phyloP scores from a whole-genome alignment of 2,797 vertebrate species.

The Gymnothorax javanicus region DNA sequence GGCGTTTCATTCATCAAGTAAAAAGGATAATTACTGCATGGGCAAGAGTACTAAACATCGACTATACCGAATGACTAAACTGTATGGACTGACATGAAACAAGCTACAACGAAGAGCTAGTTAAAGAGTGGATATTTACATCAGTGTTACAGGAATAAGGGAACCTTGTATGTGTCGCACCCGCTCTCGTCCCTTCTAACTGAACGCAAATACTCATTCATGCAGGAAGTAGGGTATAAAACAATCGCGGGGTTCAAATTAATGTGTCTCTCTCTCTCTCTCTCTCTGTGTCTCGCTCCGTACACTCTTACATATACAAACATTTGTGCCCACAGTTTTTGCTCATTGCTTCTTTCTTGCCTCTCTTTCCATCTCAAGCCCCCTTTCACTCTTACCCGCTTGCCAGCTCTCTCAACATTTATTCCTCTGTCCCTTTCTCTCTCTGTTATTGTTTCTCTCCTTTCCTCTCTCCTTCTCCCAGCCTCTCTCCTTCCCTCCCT shows the following conservation, averaged over 20 bases:
- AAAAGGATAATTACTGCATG: not conserved
- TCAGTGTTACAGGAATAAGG: slow-evolving; percentile 50
- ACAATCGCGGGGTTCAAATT: slow-evolving; percentile 34
- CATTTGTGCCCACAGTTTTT: not conserved
- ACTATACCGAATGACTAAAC: not conserved
- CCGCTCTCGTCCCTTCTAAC: not conserved
- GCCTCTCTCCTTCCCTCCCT: not conserved
- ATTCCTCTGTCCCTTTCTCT: not conserved
- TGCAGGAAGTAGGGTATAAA: not conserved
- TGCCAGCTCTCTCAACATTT: no score
- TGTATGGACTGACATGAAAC: slow-evolving; percentile 30
- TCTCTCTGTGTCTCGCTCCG: not conserved
- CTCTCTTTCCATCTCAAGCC: not conserved
- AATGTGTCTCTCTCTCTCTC: slow-evolving; percentile 20
- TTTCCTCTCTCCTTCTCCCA: not conserved
- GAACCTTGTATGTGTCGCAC: slow-evolving; percentile 5
- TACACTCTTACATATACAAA: no score
- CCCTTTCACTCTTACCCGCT: not conserved
- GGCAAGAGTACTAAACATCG: not conserved
- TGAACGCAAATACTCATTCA: not conserved
- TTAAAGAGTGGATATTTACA: slow-evolving; percentile 56
- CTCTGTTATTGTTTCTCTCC: not conserved
- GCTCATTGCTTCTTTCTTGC: no score
- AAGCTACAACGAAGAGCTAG: slow-evolving; percentile 22
- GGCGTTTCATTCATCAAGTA: not conserved